Conservation (phyloP, 2,888 invertebrate species). For the Epirrita christyi region DNA sequence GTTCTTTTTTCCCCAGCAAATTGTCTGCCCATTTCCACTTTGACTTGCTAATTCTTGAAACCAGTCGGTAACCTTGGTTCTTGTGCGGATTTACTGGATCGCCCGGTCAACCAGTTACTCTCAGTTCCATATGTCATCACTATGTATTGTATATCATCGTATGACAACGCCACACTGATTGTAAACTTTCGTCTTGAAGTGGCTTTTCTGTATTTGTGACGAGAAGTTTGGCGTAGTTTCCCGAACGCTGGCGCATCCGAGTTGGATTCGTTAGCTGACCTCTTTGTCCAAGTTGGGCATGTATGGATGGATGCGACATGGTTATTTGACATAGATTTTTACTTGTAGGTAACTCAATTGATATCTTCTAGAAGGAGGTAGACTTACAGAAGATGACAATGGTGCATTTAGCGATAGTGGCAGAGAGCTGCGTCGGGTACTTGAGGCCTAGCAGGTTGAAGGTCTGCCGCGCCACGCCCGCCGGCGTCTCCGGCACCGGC, state of each 20-base stretch:
- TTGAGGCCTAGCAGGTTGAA: constrained; percentile 90
- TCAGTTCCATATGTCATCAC: not conserved
- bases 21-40: no score
- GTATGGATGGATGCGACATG: no score
- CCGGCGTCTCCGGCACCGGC: constrained; percentile 59
- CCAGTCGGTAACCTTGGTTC: no score
- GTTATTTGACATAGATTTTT: no score
- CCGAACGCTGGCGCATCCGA: not conserved
- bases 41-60: no score
- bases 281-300: not conserved
- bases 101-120: no score
- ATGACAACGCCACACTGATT: not conserved
- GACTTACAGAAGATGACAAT: constrained; percentile 58
- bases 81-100: no score
- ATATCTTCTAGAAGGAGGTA: not conserved
- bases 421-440: constrained; percentile 87
- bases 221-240: not conserved
- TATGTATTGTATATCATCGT: no score
- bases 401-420: constrained; percentile 87
- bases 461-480: constrained; percentile 78
- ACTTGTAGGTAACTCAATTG: no score
- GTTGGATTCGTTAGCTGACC: not conserved
- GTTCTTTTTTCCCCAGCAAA: no score
- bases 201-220: no score
- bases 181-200: not conserved